Base-by-base conservation (phyloP, 2,113 vertebrate genomes). In the Dendropsophus ebraccatus region DNA sequence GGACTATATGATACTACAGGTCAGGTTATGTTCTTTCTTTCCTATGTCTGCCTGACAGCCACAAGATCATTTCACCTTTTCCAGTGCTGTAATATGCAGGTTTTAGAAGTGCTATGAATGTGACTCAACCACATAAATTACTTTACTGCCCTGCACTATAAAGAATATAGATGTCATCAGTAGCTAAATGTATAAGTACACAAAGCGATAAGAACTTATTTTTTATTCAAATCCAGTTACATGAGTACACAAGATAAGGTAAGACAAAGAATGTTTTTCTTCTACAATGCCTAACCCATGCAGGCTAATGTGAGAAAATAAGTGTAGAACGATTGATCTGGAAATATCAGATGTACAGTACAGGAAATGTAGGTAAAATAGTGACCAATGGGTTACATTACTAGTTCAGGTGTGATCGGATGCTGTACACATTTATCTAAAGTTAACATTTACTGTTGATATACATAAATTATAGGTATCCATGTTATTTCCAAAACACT, bases 161-260 rank as follows among this genome's bases (percentile, higher is more conserved):
- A 58, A 45, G 35, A 28, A 80, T 12, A 80, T 28, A 41, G 9
- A 25, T 17, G 32, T 14, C 52, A 14, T 79, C 30, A n/a, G 76
- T 41, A 60, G 50, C 21, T n/a, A 7, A 78, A 56, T n/a, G 10
- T 37, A 78, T 23, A 37, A 23, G 21, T 58, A 32, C 56, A 80
- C 35, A 80, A 41, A 23, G 17, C 7, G 21, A 62, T 80, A 41
- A 62, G 77, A 80, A 21, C 17, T 30, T 12, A 35, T 21, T 35
- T 9, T 56, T 45, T 28, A 60, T 9, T 45, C 23, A 62, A 21
- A 60, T 80, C 35, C 56, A 16, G 28, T 80, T 37, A 30, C 25
- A 41, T 32, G 45, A 45, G 77, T n/a, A 62, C n/a, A 49, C 16
- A 58, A 79, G 52, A 80, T 80, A 80, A 56, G 37, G 50, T 8